Conservation (phyloP, 2,113 vertebrate species). For the Agelaius tricolor region DNA sequence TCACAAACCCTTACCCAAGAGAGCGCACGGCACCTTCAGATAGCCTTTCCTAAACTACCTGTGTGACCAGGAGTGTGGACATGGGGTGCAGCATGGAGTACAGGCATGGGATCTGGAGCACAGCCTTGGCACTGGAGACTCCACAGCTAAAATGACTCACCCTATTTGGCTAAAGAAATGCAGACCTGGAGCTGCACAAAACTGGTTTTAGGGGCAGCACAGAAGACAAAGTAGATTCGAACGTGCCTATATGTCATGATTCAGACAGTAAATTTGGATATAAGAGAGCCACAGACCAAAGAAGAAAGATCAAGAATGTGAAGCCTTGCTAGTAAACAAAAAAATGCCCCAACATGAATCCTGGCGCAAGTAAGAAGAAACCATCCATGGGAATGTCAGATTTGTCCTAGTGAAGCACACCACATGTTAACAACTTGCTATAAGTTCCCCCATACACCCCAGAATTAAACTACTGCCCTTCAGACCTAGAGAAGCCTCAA, state of each 20-base stretch:
- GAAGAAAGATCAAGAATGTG: neutral
- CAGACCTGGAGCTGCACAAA: neutral
- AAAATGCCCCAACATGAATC: neutral
- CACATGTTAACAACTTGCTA: neutral
- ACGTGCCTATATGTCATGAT: accelerated
- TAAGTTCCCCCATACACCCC: accelerated
- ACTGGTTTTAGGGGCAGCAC: neutral
- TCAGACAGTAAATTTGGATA: neutral
- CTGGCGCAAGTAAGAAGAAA: neutral
- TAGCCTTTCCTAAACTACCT: neutral
- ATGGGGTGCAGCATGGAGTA: accelerated
- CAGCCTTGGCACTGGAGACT: neutral
- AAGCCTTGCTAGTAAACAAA: neutral
- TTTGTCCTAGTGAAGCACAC: neutral
- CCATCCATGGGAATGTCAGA: neutral
- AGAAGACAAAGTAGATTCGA: neutral
- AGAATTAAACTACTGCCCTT: neutral
- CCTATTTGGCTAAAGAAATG: neutral
- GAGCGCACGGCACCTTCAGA: accelerated
- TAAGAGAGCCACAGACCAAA: neutral
- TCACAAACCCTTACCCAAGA: neutral
- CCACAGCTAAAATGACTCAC: neutral
- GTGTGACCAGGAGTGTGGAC: neutral
- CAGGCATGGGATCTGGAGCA: accelerated
- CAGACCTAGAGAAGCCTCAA: neutral